Percentiles rank a stretch among this genome's conserved stretches.
Evolutionary conservation across 2,888 invertebrate genomes (phyloP).

Genomic region (Ichneumoninae sp.): DNA sequence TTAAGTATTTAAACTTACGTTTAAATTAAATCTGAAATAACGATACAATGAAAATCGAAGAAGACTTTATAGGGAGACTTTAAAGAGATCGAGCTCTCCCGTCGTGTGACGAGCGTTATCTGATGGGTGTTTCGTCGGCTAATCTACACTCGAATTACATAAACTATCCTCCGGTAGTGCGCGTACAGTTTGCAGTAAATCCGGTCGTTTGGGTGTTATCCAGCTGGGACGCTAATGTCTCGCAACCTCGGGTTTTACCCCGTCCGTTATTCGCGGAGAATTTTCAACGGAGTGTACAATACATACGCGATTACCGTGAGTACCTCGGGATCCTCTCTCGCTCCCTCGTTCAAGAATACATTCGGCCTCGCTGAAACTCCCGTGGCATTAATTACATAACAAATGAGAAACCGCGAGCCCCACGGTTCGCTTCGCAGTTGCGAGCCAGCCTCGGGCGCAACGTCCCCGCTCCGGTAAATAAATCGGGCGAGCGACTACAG

Average conservation of each 20-base stretch:
- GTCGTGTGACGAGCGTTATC: not conserved
- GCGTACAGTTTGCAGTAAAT: constrained; percentile 46
- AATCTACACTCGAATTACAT: constrained; percentile 56
- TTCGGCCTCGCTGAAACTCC: constrained; percentile 28
- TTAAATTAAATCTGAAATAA: too few species aligned
- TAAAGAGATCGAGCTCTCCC: not conserved
- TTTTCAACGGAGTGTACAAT: not conserved
- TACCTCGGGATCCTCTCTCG: not conserved
- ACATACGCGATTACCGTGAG: not conserved
- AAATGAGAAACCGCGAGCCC: constrained; percentile 57
- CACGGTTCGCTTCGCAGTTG: constrained; percentile 4
- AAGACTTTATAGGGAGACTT: not conserved
- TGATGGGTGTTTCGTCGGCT: constrained; percentile 34
- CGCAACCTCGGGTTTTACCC: not conserved
- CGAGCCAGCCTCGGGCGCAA: not conserved
- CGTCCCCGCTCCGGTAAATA: not conserved
- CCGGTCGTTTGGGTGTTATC: constrained; percentile 59
- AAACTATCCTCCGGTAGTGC: constrained; percentile 35
- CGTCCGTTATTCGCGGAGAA: not conserved
- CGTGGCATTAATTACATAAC: constrained; percentile 60
- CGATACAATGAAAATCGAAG: not conserved
- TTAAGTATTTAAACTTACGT: too few species aligned
- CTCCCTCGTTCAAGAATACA: constrained; percentile 19
- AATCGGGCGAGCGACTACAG: not conserved
- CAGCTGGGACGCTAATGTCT: constrained; percentile 41